Evolutionary conservation across 1,140 invertebrate species (phyloP), one percentile per base, ranked within the genome.

Genomic region (Drosophila tsacasi): DNA sequence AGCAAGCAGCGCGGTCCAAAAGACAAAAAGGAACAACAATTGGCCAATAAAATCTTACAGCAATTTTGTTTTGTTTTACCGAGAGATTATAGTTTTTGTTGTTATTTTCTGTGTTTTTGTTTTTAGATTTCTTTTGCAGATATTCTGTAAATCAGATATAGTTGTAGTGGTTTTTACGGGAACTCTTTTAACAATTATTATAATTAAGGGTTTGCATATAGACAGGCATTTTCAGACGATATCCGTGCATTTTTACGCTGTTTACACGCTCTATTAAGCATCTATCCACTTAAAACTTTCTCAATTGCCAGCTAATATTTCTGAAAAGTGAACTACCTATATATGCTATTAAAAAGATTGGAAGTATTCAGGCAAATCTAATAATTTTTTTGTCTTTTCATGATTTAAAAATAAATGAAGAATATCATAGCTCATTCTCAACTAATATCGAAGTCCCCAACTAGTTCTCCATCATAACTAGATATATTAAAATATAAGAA

Each of bases 41-140:
- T 85, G 62, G 81, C 83, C 64, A 85, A 85, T 73, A 77, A 84
- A 84, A 77, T 84, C 81, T 76, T 82, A 79, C 76, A 84, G 80
- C 46, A 60, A 54, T 75, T 69, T 67, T 63, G 59, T 50, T 79
- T 67, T 80, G 54, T 73, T 46, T 50, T 64, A 40, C 30, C 35
- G 17, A 64, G 37, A 76, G 65, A 81, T 66, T 72, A 55, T 0
- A 9, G 17, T 37, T 35, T 10, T 17, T 54, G 3, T 21, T 54
- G 30, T 35, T 9, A 47, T 47, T 35, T 23, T 25, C 5, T 39
- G 8, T 61, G 63, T 42, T 72, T 72, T 73, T 54, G n/a, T n/a
- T 40, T 42, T 60, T 21, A 57, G 37, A 61, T 69, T 80, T 81
- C 72, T 76, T 59, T 23, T n/a, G 42, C 19, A 67, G 49, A 66